Percentiles rank a stretch among this genome's conserved stretches.
phyloP scores from a whole-genome alignment of 2,888 invertebrate species.

The Micoletzkya japonica region DNA sequence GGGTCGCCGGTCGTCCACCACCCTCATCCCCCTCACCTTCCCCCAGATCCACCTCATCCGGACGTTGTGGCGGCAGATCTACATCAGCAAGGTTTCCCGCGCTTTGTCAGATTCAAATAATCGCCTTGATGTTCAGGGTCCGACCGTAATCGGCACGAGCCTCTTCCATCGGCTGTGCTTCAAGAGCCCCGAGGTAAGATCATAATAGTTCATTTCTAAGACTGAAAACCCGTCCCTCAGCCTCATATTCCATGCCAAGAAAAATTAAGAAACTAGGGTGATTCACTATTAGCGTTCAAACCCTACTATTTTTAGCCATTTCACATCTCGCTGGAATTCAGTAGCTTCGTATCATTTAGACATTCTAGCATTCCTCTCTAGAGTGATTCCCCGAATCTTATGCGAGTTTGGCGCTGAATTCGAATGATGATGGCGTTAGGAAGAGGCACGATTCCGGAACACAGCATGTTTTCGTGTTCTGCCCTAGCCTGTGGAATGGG shows the following conservation, averaged over 20 bases:
- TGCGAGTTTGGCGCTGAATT: no score
- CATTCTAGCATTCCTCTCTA: no score
- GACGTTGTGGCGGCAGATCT: conserved; percentile 49
- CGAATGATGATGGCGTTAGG: no score
- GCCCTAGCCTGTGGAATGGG: no score
- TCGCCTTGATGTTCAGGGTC: conserved; percentile 43
- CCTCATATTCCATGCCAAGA: no score
- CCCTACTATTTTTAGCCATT: background rate
- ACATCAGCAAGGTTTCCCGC: conserved; percentile 35
- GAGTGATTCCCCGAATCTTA: no score
- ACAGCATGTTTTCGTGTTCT: no score
- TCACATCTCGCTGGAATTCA: no score
- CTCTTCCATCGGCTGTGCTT: conserved; percentile 62
- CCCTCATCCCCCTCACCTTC: conserved; percentile 58
- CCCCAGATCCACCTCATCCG: conserved; percentile 62
- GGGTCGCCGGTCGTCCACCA: conserved; percentile 52
- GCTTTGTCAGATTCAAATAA: background rate
- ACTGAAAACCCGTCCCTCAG: no score
- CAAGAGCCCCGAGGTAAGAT: conserved; percentile 49
- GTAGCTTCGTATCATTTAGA: no score
- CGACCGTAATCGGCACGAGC: conserved; percentile 60
- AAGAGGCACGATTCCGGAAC: no score
- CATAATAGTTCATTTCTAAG: background rate
- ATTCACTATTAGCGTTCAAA: background rate
- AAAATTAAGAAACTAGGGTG: no score